Percentiles rank a stretch among this genome's conserved stretches.
These are phyloP conservation scores for Melanotaenia boesemani DNA, from an alignment of 2,797 vertebrate species.

Conservation along the genomic window DNA sequence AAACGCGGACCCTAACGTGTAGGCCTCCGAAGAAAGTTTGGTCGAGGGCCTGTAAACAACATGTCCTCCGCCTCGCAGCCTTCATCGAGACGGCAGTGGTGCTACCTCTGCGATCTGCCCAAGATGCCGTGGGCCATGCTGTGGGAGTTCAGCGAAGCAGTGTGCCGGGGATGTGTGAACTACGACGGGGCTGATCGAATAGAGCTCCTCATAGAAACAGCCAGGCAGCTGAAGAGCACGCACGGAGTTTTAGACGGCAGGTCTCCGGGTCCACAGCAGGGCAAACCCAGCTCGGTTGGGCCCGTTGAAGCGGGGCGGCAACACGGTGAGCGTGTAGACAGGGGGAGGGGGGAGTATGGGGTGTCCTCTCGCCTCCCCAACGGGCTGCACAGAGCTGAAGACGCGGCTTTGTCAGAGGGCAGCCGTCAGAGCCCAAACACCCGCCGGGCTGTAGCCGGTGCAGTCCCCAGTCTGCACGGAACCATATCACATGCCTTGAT, in stretches of 20 bases:
- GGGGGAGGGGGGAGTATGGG: conserved; percentile 85
- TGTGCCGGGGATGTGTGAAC: conserved; percentile 93
- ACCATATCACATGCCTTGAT: conserved; percentile 81
- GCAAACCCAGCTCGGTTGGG: conserved; percentile 82
- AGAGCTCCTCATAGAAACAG: conserved; percentile 91
- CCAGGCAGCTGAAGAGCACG: conserved; percentile 89
- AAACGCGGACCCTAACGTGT: conserved; percentile 56
- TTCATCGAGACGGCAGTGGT: conserved; percentile 91
- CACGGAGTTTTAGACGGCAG: conserved; percentile 90
- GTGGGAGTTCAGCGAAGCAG: conserved; percentile 94
- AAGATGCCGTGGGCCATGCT: conserved; percentile 96
- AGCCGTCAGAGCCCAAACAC: conserved; percentile 87
- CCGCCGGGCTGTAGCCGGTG: conserved; percentile 82
- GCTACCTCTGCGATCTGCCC: conserved; percentile 93
- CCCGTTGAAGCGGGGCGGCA: conserved; percentile 79
- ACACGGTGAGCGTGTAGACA: conserved; percentile 79
- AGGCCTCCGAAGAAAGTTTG: conserved; percentile 83
- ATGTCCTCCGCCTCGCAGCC: conserved; percentile 87
- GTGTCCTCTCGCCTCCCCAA: conserved; percentile 87
- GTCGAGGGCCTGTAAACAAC: conserved; percentile 82
- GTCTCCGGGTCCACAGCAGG: conserved; percentile 86
- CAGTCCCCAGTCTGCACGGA: conserved; percentile 79
- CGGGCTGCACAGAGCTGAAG: conserved; percentile 85
- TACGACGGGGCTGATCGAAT: conserved; percentile 92
- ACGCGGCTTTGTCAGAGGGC: conserved; percentile 82